Percentiles rank a stretch among this genome's conserved stretches.
Conservation (phyloP, 2,888 invertebrate species). For the Himalopsyche japonica region DNA sequence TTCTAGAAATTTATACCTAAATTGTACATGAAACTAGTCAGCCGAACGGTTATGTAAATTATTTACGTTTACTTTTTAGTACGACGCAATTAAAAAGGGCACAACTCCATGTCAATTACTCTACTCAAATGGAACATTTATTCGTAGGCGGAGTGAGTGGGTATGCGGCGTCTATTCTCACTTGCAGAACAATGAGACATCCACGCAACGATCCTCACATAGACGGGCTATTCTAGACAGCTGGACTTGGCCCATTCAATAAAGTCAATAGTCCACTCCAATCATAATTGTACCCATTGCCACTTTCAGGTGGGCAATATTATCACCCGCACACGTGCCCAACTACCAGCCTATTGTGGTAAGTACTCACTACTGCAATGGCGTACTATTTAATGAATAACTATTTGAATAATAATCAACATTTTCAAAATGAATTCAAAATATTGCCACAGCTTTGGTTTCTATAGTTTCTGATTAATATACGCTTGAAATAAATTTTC, state of each 20-base stretch:
- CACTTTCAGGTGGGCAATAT: conserved; percentile 31
- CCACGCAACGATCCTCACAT: neutral
- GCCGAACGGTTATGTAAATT: too few relatives aligned
- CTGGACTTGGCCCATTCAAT: conserved; percentile 27
- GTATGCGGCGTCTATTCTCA: neutral
- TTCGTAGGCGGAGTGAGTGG: neutral
- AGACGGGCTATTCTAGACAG: neutral
- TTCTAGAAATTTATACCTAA: too few relatives aligned
- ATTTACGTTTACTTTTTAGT: neutral
- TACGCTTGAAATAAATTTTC: too few relatives aligned
- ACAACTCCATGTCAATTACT: neutral
- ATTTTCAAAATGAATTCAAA: too few relatives aligned
- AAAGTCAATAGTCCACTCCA: conserved; percentile 35
- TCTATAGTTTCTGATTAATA: too few relatives aligned
- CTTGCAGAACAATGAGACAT: neutral
- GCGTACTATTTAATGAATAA: neutral
- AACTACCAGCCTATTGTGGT: neutral
- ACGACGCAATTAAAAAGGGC: neutral
- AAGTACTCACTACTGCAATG: neutral
- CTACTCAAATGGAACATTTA: neutral
- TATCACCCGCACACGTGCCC: conserved; percentile 11
- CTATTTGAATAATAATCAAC: too few relatives aligned
- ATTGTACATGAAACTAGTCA: too few relatives aligned
- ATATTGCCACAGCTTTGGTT: too few relatives aligned
- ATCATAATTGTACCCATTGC: conserved; percentile 31